Base-by-base conservation (phyloP, 2,888 invertebrate genomes). In the Copidosoma aretas region DNA sequence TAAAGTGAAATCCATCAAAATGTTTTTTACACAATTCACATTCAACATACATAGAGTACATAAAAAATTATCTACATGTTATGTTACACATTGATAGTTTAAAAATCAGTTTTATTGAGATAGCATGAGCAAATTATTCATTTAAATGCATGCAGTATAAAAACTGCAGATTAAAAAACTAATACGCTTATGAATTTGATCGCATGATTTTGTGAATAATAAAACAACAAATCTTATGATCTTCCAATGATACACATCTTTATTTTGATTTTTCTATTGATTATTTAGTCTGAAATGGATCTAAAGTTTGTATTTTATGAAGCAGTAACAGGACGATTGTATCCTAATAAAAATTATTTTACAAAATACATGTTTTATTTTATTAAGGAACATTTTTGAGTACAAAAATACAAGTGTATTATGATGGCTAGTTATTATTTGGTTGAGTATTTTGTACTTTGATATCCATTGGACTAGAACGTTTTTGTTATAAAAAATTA, bases 1-100 rank as follows among this genome's bases (percentile, higher is more conserved):
- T 56, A 66, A 66, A 39, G 54, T 41, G 61, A 71, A 71, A 68
- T 65, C 32, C 56, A 63, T 49, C 19, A 67, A 68, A 8, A 41
- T 63, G 57, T 67, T 71, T 69, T 68, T 69, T 71, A 71, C 67
- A 64, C 67, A 63, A 69, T 71, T 64, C 66, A 71, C 43, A 62
- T 62, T 65, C 15, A 64, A 68, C 62, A 60, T 71, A 67, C 60
- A 64, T 64, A 60, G 19, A 60, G 10, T 53, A 53, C 60, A 63
- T 63, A 60, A 70, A 54, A 57, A 57, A 49, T 52, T 43, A 14
- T 32, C 8, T 32, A 8, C 32, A 32, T 32, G 8, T 3, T 32
- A 32, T 32, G 32, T 32, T 32, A 61, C 5, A 17, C 22, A 12
- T 15, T 46, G 1, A 46, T 8, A 46, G 17, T 46, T 15, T 17